Base-by-base conservation (phyloP, 2,888 invertebrate genomes). In the Pristionchus mayeri region DNA sequence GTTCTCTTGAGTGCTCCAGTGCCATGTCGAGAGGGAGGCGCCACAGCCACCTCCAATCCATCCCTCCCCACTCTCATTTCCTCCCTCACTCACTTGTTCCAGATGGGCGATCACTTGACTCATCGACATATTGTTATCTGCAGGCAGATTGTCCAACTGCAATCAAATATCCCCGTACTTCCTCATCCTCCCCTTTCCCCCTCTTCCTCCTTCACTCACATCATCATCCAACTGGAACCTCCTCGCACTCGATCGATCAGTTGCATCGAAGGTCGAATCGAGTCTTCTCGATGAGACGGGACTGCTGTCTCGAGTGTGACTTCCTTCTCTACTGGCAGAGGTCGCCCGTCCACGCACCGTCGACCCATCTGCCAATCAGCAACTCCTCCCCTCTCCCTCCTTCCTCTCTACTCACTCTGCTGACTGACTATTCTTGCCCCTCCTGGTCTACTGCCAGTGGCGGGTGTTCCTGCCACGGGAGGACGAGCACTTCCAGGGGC, bases 351-450 rank as follows among this genome's bases (percentile, higher is more conserved):
- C 82, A 50, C 82, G 40, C 18, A 82, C 82, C 7, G 21, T 34
- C 27, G 50, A 21, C 21, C 82, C 82, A 82, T 82, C 82, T 82
- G 16, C 13, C n/a, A 57, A 30, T 3, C 37, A 57, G 2, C 24
- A 18, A 3, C 18, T 48, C 78, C 24, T 50, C 78, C 0, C 3
- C 52, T 18, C 24, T 6, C 54, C 24, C n/a, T 52, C 79, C 34
- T 11, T 4, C 9, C 21, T 11, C 27, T 54, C 50, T 48, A 71
- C 71, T 67, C 34, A 85, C 85, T 60, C 85, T 85, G 86, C 34
- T 87, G 89, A 13, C 87, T 87, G 16, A 88, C 87, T 60, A 89
- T 87, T 63, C 86, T 88, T 21, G 89, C 85, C 27, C 89, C 88
- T 21, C 57, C 76, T 18, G 86, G 84, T 24, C 85, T 84, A 9